A percentile compares a stretch with the other conserved stretches of the same genome.
phyloP scores from a whole-genome alignment of 2,888 invertebrate species.

The Blastobasis adustella region DNA sequence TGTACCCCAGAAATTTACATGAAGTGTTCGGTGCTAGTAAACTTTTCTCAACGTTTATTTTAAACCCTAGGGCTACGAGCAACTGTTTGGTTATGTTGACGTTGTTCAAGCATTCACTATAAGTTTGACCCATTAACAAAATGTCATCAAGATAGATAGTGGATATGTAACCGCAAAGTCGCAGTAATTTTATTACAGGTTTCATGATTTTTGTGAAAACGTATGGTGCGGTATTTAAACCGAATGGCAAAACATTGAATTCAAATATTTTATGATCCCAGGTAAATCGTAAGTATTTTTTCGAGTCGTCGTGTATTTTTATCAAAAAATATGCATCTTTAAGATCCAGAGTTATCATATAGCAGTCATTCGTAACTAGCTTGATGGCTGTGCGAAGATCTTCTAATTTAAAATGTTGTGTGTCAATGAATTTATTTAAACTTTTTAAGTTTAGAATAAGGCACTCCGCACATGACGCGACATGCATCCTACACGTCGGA shows the following conservation, averaged over 20 bases:
- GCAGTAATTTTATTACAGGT: constrained; percentile 8
- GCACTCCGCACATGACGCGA: too few species aligned
- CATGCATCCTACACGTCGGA: too few species aligned
- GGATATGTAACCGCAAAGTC: constrained; percentile 8
- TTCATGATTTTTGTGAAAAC: constrained; percentile 9
- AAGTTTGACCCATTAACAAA: constrained; percentile 1
- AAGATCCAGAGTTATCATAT: constrained; percentile 4
- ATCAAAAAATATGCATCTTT: constrained; percentile 1
- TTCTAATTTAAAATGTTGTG: constrained; percentile 15
- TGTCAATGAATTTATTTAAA: constrained; percentile 13
- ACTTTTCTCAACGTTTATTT: constrained; percentile 16
- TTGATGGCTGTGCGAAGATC: constrained; percentile 13
- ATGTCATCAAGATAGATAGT: constrained; percentile 14
- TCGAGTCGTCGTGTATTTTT: too few species aligned
- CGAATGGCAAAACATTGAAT: constrained; percentile 7
- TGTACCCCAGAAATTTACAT: constrained; percentile 16
- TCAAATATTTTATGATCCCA: too few species aligned
- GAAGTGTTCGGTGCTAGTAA: constrained; percentile 3
- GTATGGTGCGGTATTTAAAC: constrained; percentile 5
- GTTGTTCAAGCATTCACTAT: background rate
- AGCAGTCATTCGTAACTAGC: constrained; percentile 6
- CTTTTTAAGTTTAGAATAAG: constrained; percentile 9
- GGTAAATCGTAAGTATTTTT: too few species aligned
- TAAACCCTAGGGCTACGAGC: constrained; percentile 10
- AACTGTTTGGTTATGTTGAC: background rate